A percentile compares a stretch with the other conserved stretches of the same genome.
Evolutionary conservation across 2,888 invertebrate species (phyloP).

Genomic region (Rhamnusium bicolor): DNA sequence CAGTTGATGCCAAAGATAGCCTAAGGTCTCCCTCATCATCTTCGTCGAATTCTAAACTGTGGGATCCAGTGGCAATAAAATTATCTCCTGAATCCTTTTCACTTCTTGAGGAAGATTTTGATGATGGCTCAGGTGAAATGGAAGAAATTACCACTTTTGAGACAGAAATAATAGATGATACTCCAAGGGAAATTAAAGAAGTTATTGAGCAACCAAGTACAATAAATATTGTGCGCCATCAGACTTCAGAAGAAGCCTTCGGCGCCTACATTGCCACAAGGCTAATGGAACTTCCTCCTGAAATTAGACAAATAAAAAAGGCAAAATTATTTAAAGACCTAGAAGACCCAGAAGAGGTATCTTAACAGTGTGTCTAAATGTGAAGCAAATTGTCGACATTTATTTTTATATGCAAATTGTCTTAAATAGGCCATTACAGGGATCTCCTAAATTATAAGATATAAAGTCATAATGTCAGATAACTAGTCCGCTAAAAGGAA

Average conservation of each 20-base stretch:
- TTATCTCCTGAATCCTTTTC: constrained; percentile 33
- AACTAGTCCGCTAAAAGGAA: too few species aligned
- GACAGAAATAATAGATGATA: constrained; percentile 7
- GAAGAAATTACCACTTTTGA: constrained; percentile 35
- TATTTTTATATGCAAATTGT: too few species aligned
- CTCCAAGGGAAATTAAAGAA: constrained; percentile 28
- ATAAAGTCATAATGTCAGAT: too few species aligned
- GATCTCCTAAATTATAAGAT: too few species aligned
- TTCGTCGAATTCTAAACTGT: constrained; percentile 12
- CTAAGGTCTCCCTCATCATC: neutral
- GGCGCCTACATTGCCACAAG: constrained; percentile 41
- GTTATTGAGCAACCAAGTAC: constrained; percentile 21
- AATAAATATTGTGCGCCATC: constrained; percentile 29
- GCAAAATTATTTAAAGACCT: constrained; percentile 40
- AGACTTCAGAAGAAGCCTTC: constrained; percentile 42
- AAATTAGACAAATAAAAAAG: constrained; percentile 37
- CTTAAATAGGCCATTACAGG: too few species aligned
- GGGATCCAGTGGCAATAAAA: constrained; percentile 26
- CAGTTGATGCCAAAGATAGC: neutral
- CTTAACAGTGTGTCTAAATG: neutral
- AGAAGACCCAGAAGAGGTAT: constrained; percentile 37
- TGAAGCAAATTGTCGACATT: too few species aligned
- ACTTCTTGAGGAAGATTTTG: constrained; percentile 35
- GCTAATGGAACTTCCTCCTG: constrained; percentile 35
- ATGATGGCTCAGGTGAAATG: constrained; percentile 27